Base-by-base conservation (phyloP, 2,113 vertebrate genomes). In the Saccopteryx leptura region DNA sequence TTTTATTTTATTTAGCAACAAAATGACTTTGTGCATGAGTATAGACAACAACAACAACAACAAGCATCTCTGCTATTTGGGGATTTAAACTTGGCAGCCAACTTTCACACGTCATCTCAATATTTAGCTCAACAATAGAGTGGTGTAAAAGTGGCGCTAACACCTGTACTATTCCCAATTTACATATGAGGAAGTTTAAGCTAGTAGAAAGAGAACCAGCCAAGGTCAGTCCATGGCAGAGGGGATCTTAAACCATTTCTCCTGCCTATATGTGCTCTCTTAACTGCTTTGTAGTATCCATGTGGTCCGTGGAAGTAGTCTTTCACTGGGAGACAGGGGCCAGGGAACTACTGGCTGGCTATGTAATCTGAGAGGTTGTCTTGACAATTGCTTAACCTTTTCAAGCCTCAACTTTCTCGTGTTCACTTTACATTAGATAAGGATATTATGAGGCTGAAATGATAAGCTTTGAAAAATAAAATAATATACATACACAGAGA, bases 401-500 rank as follows among this genome's bases (percentile, higher is more conserved):
- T 39, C 61, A 19, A 79, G 48, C 3, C 52, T 93, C 56, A 7
- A 12, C 89, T 90, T 96, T 54, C 33, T 74, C 28, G 4, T 81
- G 24, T 4, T 87, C 26, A 50, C 89, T 26, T 85, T 71, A 54
- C 5, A 33, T 89, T 88, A 82, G 15, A 74, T 39, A 39, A 83
- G 56, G 58, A 68, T 23, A 26, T 93, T 72, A 75, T 69, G 48
- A 91, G 33, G 11, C 63, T 58, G 56, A 83, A 66, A 39, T 86
- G 17, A 71, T 88, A 86, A 52, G 24, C 50, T 88, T 95, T 88
- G 65, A 74, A 91, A 87, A 93, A 75, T 58, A 61, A 90, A 46
- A 66, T 33, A 33, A 54, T 84, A 15, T 28, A 83, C 2, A 12
- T 54, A 68, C 15, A 5, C 7, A 80, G 60, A 17, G 21, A 81